Conservation (phyloP, 2,888 invertebrate genomes). For the Pilophorus perplexus region DNA sequence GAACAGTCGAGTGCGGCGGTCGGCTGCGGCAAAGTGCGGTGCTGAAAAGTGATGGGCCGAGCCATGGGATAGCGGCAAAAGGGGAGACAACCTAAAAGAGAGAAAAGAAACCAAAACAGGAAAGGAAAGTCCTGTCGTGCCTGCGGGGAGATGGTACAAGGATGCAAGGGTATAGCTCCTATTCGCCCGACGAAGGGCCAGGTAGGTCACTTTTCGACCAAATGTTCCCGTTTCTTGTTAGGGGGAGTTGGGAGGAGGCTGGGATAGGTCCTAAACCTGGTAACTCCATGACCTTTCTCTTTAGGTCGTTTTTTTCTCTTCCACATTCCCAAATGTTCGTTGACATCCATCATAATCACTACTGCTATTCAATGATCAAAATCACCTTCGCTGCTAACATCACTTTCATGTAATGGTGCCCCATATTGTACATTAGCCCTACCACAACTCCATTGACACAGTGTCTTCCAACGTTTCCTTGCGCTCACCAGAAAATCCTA, state of each 20-base stretch:
- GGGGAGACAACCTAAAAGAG: too few relatives aligned
- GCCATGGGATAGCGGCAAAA: conserved; percentile 20
- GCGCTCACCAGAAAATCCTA: too few relatives aligned
- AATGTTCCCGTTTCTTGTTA: not conserved
- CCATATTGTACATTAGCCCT: too few relatives aligned
- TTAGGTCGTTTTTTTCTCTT: too few relatives aligned
- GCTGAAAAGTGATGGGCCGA: conserved; percentile 20
- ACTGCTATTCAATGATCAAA: not conserved
- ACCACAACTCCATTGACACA: too few relatives aligned
- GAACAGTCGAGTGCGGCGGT: conserved; percentile 35
- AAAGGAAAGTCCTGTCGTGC: too few relatives aligned
- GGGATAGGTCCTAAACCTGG: conserved; percentile 21
- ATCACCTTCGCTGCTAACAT: too few relatives aligned
- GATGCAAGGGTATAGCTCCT: conserved; percentile 36
- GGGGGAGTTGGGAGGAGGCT: conserved; percentile 4
- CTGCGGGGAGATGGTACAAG: conserved; percentile 25
- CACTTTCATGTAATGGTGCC: too few relatives aligned
- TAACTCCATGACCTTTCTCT: conserved; percentile 16
- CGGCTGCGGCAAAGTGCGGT: conserved; percentile 36
- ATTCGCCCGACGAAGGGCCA: conserved; percentile 36
- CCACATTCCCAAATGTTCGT: not conserved
- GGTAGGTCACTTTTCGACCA: conserved; percentile 1
- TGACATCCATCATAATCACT: not conserved
- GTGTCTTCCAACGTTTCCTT: too few relatives aligned
- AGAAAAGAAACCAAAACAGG: too few relatives aligned